phyloP scores from a whole-genome alignment of 2,797 vertebrate species.

The Hybognathus amarus region DNA sequence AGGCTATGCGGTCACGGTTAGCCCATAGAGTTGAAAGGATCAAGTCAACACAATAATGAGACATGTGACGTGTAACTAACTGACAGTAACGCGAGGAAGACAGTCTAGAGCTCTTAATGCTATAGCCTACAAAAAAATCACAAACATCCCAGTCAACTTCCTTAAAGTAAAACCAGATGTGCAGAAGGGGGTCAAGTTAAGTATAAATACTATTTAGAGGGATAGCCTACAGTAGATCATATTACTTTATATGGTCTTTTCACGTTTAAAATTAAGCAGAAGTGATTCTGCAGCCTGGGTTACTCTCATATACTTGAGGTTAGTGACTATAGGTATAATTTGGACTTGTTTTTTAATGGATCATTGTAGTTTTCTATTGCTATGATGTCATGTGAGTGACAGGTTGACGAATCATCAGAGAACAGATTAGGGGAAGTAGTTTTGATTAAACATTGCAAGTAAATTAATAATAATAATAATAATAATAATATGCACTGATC shows the following conservation, averaged over 20 bases:
- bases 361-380: no score
- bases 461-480: not conserved
- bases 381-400: no score
- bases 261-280: not conserved
- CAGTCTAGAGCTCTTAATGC: not conserved
- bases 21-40: slow-evolving; percentile 4
- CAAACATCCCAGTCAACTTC: not conserved
- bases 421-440: no score
- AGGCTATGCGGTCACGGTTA: not conserved
- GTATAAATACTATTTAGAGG: slow-evolving; percentile 20
- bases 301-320: no score
- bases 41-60: not conserved
- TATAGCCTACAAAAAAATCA: not conserved
- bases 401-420: no score
- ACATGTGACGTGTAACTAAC: slow-evolving; percentile 12
- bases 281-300: not conserved
- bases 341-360: no score
- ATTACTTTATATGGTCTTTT: slow-evolving; percentile 3
- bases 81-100: not conserved
- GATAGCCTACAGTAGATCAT: not conserved
- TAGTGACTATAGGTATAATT: no score
- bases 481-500: not conserved
- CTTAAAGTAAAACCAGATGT: slow-evolving; percentile 34
- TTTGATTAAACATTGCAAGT: not conserved
- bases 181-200: slow-evolving; percentile 4